Evolutionary conservation across 2,797 vertebrate genomes (phyloP).

Genomic region (Cottoperca gobio): DNA sequence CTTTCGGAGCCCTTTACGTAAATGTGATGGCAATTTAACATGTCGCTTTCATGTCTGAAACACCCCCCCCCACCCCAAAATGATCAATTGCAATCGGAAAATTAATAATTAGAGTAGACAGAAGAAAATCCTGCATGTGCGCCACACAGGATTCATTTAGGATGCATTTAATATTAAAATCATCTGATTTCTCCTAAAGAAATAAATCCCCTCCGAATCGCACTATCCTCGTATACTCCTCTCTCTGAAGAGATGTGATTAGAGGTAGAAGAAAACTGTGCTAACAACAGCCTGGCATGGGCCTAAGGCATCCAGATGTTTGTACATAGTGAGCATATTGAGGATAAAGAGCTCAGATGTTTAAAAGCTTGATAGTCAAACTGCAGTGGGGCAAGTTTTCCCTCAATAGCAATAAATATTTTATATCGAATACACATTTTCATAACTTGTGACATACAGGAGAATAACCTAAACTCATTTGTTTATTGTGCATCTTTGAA

Average conservation of each 20-base stretch:
- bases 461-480: not conserved
- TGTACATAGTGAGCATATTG: conserved; percentile 30
- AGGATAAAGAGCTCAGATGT: conserved; percentile 31
- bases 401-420: not conserved
- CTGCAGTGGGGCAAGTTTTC: not conserved
- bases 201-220: conserved; percentile 7
- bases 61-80: no score
- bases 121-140: not conserved
- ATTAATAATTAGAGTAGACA: no score
- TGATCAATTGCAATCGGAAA: no score
- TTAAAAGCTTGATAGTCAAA: conserved; percentile 5
- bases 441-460: not conserved
- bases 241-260: conserved; percentile 26
- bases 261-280: conserved; percentile 14
- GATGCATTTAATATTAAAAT: conserved; percentile 8
- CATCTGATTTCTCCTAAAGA: not conserved
- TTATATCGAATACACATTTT: not conserved
- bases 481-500: not conserved
- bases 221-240: not conserved
- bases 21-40: not conserved
- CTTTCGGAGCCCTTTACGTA: not conserved
- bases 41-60: not conserved
- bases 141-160: not conserved
- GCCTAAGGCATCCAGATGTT: conserved; percentile 58
- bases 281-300: conserved; percentile 41